phyloP scores from a whole-genome alignment of 2,113 vertebrate genomes.

The Nycticryphes semicollaris region DNA sequence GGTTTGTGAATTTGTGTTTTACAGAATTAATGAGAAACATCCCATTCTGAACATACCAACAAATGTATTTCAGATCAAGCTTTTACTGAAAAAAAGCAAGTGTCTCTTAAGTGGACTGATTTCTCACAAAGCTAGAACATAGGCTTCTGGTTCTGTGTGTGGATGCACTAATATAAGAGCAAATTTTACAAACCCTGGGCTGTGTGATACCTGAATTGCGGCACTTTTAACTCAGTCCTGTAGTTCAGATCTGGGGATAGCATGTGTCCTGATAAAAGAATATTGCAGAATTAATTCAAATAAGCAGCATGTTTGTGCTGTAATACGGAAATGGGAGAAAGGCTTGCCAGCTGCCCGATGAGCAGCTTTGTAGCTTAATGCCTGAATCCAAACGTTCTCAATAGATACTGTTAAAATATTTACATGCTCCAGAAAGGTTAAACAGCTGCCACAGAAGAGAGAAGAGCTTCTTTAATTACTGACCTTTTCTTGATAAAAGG shows the following conservation, averaged over 20 bases:
- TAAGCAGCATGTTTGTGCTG: background rate
- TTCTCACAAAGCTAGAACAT: background rate
- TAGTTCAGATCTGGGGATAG: background rate
- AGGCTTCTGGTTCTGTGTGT: background rate
- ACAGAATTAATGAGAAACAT: background rate
- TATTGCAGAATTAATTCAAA: background rate
- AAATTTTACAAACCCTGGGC: background rate
- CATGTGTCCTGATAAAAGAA: background rate
- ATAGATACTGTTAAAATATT: conserved; percentile 48
- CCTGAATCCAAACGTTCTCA: background rate
- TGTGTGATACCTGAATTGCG: background rate
- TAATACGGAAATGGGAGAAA: background rate
- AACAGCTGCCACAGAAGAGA: background rate
- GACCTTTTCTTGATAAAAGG: background rate
- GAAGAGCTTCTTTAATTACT: background rate
- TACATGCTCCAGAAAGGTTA: conserved; percentile 10
- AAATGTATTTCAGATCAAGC: background rate
- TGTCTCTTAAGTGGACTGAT: background rate
- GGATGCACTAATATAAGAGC: background rate
- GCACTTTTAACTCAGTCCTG: background rate
- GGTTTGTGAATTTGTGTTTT: background rate
- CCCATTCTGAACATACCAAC: background rate
- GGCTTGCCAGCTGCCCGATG: background rate
- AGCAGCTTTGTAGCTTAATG: background rate
- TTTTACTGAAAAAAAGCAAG: background rate